Evolutionary conservation across 2,888 invertebrate species (phyloP), one percentile per base, ranked within the genome.

Genomic region (Muschampia plurimacula): DNA sequence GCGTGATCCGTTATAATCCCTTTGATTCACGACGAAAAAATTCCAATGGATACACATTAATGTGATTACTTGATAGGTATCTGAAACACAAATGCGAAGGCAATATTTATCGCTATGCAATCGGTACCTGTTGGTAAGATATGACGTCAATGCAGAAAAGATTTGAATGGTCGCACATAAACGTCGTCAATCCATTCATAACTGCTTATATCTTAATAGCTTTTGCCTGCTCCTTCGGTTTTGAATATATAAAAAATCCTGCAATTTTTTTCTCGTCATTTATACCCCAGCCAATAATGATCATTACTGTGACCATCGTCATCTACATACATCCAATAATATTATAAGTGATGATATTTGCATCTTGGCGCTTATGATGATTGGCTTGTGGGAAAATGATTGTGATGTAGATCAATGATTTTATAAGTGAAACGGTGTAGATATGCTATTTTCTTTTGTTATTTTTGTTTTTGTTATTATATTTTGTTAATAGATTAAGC

Each of bases 21-120:
- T 62, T 39, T 62, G 49, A 49, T 32, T 62, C 69, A 62, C 52
- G 32, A 28, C 46, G n/a, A 52, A 36, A 49, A 66, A 36, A 52
- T 66, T 65, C 52, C 62, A 32, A 69, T 55, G 55, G 55, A 22
- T 69, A 62, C 39, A 12, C 44, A 32, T 36, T 67, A 22, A 39
- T 49, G 44, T 68, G 69, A 62, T 69, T 52, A 66, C n/a, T 66
- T 52, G 52, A 13, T 66, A 66, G 52, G 52, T 64, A 46, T 12
- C 6, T 22, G 7, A 46, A 64, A 64, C 15, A 55, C 0, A 15
- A 36, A 52, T 36, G 55, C 22, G 9, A 55, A 15, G 55, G 55
- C 55, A 55, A 15, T 52, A 15, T 52, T 66, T 66, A 66, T 66
- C 52, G 52, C 52, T 46, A 36, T 64, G 64, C 44, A 44, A 15